phyloP scores from a whole-genome alignment of 2,797 vertebrate species.

The Ceryle rudis region DNA sequence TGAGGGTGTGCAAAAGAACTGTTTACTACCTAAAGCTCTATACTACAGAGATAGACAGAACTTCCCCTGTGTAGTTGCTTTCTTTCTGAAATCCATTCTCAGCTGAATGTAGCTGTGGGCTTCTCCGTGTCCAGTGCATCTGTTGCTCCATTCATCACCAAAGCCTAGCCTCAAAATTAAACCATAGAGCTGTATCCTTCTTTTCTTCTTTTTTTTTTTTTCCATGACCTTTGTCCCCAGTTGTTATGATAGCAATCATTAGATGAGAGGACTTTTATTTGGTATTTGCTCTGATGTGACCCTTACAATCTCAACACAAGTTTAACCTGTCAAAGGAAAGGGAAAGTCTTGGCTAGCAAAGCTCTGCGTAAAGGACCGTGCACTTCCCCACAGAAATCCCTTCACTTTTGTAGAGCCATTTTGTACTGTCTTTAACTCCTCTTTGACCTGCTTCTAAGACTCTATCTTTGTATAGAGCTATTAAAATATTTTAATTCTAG shows the following conservation, averaged over 20 bases:
- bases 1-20: not conserved
- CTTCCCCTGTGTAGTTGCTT: not conserved
- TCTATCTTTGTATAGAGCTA: accelerated
- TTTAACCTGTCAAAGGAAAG: not conserved
- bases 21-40: not conserved
- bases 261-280: not conserved
- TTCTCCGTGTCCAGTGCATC: not conserved
- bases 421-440: not conserved
- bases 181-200: not conserved
- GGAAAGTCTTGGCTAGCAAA: not conserved
- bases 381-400: not conserved
- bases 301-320: not conserved
- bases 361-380: not conserved
- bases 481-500: not conserved
- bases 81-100: not conserved
- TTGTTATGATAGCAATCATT: not conserved
- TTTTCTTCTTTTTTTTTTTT: not conserved
- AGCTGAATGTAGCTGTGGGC: not conserved
- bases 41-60: accelerated
- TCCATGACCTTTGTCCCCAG: accelerated
- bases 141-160: not conserved
- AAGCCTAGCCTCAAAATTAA: not conserved
- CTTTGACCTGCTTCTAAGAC: not conserved
- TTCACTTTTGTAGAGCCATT: not conserved
- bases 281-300: not conserved